Conservation (phyloP, 2,888 invertebrate species). For the Acanthoscelides obtectus region DNA sequence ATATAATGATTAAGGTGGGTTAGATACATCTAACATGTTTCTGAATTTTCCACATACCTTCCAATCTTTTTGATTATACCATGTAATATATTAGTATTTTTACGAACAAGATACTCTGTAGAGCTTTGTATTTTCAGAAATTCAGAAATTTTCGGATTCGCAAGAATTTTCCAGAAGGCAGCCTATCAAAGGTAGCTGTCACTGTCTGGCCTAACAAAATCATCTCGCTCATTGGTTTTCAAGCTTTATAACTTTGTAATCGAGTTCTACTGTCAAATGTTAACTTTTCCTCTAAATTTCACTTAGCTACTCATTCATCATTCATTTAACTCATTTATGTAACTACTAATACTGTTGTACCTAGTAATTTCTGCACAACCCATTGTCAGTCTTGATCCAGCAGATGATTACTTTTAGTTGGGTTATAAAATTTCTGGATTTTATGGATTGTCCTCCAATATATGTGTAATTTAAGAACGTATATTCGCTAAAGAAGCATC, state of each 20-base stretch:
- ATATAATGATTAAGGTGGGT: no score
- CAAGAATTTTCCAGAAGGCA: constrained; percentile 59
- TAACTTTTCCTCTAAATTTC: background rate
- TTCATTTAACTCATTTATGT: background rate
- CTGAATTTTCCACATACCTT: no score
- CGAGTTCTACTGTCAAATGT: background rate
- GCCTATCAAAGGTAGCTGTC: constrained; percentile 57
- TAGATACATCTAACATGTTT: no score
- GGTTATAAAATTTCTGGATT: background rate
- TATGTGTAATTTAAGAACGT: background rate
- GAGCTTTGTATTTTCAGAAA: constrained; percentile 57
- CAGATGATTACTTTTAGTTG: background rate
- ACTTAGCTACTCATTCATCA: background rate
- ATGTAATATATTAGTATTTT: background rate
- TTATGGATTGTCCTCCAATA: background rate
- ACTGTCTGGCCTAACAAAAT: constrained; percentile 20
- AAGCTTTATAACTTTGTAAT: background rate
- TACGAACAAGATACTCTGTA: constrained; percentile 39
- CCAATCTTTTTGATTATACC: background rate
- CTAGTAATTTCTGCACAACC: background rate
- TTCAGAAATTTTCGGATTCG: constrained; percentile 60
- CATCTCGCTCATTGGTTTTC: constrained; percentile 3
- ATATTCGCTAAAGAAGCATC: no score
- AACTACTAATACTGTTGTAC: background rate
- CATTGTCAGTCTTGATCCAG: background rate